phyloP scores from a whole-genome alignment of 2,113 vertebrate genomes.

The Pangasianodon hypophthalmus region DNA sequence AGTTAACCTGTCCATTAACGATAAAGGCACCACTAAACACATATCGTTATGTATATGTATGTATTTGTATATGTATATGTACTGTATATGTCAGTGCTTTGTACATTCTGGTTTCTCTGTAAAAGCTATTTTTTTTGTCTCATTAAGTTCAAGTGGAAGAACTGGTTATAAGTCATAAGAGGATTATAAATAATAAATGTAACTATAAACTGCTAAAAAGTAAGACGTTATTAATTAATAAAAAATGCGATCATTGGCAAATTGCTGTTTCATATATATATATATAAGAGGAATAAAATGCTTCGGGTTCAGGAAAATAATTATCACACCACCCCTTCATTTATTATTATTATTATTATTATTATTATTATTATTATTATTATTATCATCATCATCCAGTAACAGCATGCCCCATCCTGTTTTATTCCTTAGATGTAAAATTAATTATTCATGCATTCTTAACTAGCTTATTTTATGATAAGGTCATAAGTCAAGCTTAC shows the following conservation, averaged over 20 bases:
- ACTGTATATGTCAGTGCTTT: not conserved
- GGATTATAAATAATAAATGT: not conserved
- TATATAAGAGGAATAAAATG: not conserved
- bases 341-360: not conserved
- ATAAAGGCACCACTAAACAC: not conserved
- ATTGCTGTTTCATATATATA: not conserved
- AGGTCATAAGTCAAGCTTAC: not conserved
- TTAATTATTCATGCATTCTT: not conserved
- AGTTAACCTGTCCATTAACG: not conserved
- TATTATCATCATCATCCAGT: not conserved
- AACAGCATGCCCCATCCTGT: not conserved
- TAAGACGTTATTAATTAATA: not conserved
- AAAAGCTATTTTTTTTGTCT: not conserved
- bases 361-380: not conserved
- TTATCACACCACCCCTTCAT: not conserved
- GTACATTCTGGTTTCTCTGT: not conserved
- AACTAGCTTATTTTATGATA: not conserved
- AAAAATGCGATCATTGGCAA: not conserved
- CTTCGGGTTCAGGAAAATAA: not conserved
- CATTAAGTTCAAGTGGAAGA: not conserved
- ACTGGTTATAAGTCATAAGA: not conserved
- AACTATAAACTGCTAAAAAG: not conserved
- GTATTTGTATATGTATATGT: not conserved
- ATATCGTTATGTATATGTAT: not conserved
- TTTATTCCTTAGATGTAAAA: not conserved